Base-by-base conservation (phyloP, 2,888 invertebrate species). In the Lysandra bellargus region DNA sequence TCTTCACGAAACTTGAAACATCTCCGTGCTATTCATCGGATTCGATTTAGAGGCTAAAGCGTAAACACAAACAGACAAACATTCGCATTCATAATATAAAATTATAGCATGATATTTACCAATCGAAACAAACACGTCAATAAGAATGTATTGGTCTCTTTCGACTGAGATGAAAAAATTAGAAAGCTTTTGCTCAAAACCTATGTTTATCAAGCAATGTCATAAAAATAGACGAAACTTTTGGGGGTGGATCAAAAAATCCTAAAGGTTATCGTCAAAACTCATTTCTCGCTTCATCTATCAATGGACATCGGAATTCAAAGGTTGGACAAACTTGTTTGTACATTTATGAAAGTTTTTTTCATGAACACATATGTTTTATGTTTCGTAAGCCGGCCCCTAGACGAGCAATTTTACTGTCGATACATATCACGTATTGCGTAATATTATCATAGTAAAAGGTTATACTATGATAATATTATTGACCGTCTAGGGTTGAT, bases 251-350 rank as follows among this genome's bases (percentile, higher is more conserved):
- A 76, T 53, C 76, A 76, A 76, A 57, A 61, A 33, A 57, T 53
- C 53, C 33, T 53, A 33, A 53, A 30, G 76, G 57, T 33, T 57
- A 57, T 76, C 76, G 76, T 53, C 76, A 33, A 57, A 76, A 76
- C 53, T 76, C 76, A 76, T 76, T 57, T 76, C 33, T 53, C 76
- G 57, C 76, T 76, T 76, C 76, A 76, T 57, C 30, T 76, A 53
- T 76, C 76, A 76, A 76, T 75, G 75, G 75, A 53, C 75, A 49
- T 75, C 76, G 17, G 57, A 57, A 57, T 76, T 76, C 76, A 76
- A 76, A 76, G 76, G 76, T 17, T 49, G 57, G 49, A 30, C 74
- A 74, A 74, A 44, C 17, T 64, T 30, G 64, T 64, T 69, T 69
- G 14, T 37, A 69, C 17, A 69, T 69, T 69, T n/a, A 44, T n/a